phyloP scores from a whole-genome alignment of 2,113 vertebrate genomes.

The Pelvicachromis taeniatus region DNA sequence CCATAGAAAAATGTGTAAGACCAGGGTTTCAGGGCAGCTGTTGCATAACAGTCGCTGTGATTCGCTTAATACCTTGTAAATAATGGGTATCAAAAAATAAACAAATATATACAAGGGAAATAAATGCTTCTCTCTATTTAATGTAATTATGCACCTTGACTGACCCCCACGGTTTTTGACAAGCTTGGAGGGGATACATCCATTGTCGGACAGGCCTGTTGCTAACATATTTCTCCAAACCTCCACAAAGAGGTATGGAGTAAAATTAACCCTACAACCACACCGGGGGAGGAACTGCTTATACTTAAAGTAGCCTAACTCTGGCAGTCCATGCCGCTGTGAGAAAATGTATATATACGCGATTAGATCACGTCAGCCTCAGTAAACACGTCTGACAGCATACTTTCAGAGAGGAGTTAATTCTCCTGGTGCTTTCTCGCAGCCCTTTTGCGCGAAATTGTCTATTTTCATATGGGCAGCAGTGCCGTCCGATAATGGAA shows the following conservation, averaged over 20 bases:
- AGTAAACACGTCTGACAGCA: neutral
- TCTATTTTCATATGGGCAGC: neutral
- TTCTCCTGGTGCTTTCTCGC: neutral
- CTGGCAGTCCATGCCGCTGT: neutral
- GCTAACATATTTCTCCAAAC: neutral
- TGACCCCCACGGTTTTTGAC: neutral
- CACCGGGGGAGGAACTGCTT: neutral
- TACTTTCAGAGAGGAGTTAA: neutral
- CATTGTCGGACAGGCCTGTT: neutral
- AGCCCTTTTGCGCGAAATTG: neutral
- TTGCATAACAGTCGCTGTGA: constrained; percentile 14
- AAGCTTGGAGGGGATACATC: neutral
- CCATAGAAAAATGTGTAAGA: neutral
- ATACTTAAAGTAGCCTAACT: fast-evolving
- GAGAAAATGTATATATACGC: neutral
- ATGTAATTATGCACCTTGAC: neutral
- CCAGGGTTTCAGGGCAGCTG: neutral
- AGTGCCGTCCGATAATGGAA: constrained; percentile 25
- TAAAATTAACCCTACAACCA: neutral
- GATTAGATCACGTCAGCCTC: fast-evolving
- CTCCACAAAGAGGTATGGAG: neutral
- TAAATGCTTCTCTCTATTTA: neutral
- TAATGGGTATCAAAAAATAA: neutral
- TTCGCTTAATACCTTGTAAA: neutral
- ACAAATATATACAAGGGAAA: neutral